phyloP scores from a whole-genome alignment of 1,140 invertebrate species.

The Anoplophora glabripennis region DNA sequence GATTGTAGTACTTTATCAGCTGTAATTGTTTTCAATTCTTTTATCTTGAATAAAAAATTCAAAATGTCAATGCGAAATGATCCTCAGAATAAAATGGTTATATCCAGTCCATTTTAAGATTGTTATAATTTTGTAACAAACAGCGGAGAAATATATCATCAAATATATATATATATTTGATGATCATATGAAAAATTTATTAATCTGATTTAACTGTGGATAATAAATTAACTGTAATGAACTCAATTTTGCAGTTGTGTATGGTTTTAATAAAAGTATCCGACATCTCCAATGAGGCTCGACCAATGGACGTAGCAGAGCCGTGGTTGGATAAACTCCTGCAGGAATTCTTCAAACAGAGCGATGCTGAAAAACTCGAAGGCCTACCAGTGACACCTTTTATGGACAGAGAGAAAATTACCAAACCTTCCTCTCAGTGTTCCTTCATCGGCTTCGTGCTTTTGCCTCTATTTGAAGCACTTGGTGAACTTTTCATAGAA shows the following conservation, averaged over 20 bases:
- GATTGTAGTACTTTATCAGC: no score
- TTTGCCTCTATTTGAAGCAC: slow-evolving; percentile 73
- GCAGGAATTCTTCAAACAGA: slow-evolving; percentile 78
- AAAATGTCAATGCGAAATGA: no score
- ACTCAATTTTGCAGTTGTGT: slow-evolving; percentile 59
- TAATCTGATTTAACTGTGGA: no score
- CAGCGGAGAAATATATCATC: no score
- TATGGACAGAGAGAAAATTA: slow-evolving; percentile 88
- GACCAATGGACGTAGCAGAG: slow-evolving; percentile 81
- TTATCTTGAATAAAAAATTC: no score
- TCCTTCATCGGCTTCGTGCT: slow-evolving; percentile 83
- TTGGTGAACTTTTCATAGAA: slow-evolving; percentile 69
- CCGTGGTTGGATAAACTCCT: slow-evolving; percentile 80
- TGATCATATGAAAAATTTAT: no score
- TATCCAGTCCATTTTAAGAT: no score
- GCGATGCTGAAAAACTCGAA: slow-evolving; percentile 79
- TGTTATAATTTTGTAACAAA: no score
- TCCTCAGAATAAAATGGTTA: no score
- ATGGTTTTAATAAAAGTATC: slow-evolving; percentile 87
- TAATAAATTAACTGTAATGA: no score
- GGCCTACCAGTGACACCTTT: slow-evolving; percentile 83
- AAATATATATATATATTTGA: no score
- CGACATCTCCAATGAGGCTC: slow-evolving; percentile 83
- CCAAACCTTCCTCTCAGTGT: slow-evolving; percentile 81
- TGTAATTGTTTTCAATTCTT: no score